Evolutionary conservation across 1,140 invertebrate species (phyloP), one percentile per base, ranked within the genome.

Genomic region (Brachionus asplanchnoidis): DNA sequence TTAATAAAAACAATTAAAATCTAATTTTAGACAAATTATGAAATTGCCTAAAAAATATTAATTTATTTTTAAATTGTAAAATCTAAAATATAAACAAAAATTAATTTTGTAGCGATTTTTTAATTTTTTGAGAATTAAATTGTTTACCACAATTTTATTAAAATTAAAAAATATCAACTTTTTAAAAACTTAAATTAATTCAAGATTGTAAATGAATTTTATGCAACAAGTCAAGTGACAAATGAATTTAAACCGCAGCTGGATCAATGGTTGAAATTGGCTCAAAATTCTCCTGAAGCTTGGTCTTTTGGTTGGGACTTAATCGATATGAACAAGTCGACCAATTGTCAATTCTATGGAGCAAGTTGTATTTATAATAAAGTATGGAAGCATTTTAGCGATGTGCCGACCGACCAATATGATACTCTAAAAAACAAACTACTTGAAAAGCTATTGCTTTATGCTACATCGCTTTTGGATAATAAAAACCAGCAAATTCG

Each of bases 311-410:
- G 36, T 9, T 82, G 79, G 79, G 36, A 82, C 40, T 23, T 82
- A 9, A 68, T 82, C 26, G 79, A 82, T 36, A 60, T 60, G 65
- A 82, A 46, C 12, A 82, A 82, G 40, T 82, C 79, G 11, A 36
- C 60, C 20, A 82, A 82, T 68, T 82, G 79, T 60, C 79, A 82
- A 65, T 82, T 82, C 60, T 82, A 82, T 11, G 79, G 79, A 23
- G 79, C 79, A 42, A 82, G 53, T 40, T 82, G 79, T 14, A 44
- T 82, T 9, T 82, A 82, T 56, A 60, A 82, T 42, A 82, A 82
- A 82, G 79, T 82, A 23, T 82, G 28, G 4, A 82, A 82, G n/a
- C 79, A 82, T 60, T 68, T 82, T 20, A 65, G 28, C 11, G 79
- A 82, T 65, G 79, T 82, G 32, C 79, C 79, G 20, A 20, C n/a